These are phyloP conservation scores for Parascotia fuliginaria DNA, from an alignment of 2,888 invertebrate genomes.

Conservation along the genomic window DNA sequence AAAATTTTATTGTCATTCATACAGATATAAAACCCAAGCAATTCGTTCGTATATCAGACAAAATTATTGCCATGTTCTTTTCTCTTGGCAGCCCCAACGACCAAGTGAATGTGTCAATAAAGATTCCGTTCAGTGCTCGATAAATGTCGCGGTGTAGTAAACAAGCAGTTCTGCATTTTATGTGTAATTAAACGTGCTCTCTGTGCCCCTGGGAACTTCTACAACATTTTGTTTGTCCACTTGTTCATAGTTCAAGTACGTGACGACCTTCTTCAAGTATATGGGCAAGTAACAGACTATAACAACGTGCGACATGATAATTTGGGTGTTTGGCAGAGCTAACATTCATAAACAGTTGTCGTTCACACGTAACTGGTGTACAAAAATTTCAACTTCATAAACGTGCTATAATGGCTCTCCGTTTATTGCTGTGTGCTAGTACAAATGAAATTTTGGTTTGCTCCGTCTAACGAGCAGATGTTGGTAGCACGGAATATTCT, in stretches of 20 bases:
- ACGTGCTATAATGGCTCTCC: background rate
- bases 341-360: background rate
- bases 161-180: constrained; percentile 72
- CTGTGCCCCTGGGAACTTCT: constrained; percentile 25
- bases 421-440: background rate
- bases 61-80: background rate
- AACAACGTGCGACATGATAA: background rate
- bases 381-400: background rate
- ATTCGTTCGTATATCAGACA: background rate
- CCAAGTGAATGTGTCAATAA: constrained; percentile 71
- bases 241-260: constrained; percentile 5
- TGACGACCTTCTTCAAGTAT: background rate
- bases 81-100: constrained; percentile 44
- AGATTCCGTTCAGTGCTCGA: constrained; percentile 67
- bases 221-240: constrained; percentile 22
- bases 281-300: background rate
- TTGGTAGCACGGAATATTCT: constrained; percentile 6
- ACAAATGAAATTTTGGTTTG: constrained; percentile 8
- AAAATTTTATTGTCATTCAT: background rate
- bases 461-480: background rate
- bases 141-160: constrained; percentile 69
- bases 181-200: constrained; percentile 70
- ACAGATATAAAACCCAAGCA: background rate
- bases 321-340: background rate
- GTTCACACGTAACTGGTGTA: background rate